Evolutionary conservation across 2,888 invertebrate genomes (phyloP), one percentile per base, ranked within the genome.

Genomic region (Pseudococcus jackbeardsleyi): DNA sequence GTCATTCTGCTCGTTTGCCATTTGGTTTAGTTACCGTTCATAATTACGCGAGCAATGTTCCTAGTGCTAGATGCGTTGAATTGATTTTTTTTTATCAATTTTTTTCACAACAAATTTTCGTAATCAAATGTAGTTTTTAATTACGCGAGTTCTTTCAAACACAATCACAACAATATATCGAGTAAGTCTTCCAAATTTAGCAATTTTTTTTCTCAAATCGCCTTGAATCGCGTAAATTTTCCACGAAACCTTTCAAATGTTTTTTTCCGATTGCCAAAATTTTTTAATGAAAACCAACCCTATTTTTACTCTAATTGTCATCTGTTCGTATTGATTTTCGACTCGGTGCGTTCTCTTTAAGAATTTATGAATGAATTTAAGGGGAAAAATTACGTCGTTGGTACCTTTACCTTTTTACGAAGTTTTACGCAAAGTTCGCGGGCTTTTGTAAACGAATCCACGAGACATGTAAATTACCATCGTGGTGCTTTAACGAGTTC

Each of bases 1-100:
- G 79, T 82, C 79, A 46, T 42, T 46, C 46, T 26, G 79, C 72
- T 82, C 79, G 79, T 82, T 82, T 46, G 79, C 79, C 19, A 82
- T 82, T 82, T 82, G 46, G 79, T 82, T 82, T 46, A 82, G 79
- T 82, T 82, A 82, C 79, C 79, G 79, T 82, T 82, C 46, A n/a
- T 82, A 82, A 82, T 82, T 82, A 46, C 46, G 33, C 79, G 79
- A 82, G 79, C 11, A 42, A 82, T 82, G 79, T 82, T 46, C 79
- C 79, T 82, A 26, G 79, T 46, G 79, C 33, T 6, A 82, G 11
- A 46, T 22, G 17, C 46, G 79, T 42, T 82, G 46, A 82, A 77
- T 39, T 77, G 64, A 64, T 64, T 39, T 72, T 72, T 9, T 42
- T 42, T 42, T 42, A 42, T 8, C 6, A 42, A 42, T 42, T 77